phyloP scores from a whole-genome alignment of 2,888 invertebrate species.

The Caenorhabditis sp. region DNA sequence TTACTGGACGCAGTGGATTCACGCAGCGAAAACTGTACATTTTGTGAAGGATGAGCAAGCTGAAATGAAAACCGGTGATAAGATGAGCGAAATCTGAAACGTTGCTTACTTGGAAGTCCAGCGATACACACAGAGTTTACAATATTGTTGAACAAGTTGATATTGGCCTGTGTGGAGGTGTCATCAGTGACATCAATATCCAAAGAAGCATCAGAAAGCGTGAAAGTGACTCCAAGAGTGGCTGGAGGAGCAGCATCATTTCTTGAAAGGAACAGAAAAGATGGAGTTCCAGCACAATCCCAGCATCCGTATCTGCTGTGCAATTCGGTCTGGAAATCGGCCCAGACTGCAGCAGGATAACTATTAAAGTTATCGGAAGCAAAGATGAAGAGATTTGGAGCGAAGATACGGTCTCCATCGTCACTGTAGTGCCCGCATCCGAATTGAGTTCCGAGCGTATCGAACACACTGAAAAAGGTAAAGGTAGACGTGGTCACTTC shows the following conservation, averaged over 20 bases:
- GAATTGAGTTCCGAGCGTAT: slow-evolving; percentile 52
- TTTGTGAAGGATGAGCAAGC: slow-evolving; percentile 46
- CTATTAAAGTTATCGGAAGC: slow-evolving; percentile 60
- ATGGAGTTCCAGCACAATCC: slow-evolving; percentile 60
- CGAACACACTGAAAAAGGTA: slow-evolving; percentile 55
- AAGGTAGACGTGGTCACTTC: slow-evolving; percentile 3
- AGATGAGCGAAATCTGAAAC: neutral
- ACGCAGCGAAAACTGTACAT: slow-evolving; percentile 6
- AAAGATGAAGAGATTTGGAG: slow-evolving; percentile 61
- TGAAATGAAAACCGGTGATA: slow-evolving; percentile 24
- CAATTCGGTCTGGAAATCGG: slow-evolving; percentile 38
- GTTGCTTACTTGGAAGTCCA: slow-evolving; percentile 34
- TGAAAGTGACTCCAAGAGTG: slow-evolving; percentile 25
- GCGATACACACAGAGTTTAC: slow-evolving; percentile 48
- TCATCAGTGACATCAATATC: slow-evolving; percentile 61
- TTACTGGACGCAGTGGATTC: neutral
- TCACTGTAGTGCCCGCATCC: slow-evolving; percentile 63
- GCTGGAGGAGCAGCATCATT: neutral
- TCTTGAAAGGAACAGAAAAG: slow-evolving; percentile 57
- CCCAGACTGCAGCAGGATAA: slow-evolving; percentile 49
- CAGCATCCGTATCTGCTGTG: slow-evolving; percentile 54
- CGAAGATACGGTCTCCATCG: slow-evolving; percentile 58
- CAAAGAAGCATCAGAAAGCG: slow-evolving; percentile 37
- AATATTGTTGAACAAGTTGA: slow-evolving; percentile 56
- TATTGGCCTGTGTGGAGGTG: slow-evolving; percentile 53